phyloP scores from a whole-genome alignment of 2,888 invertebrate species.

The Sclerodermus sp. region DNA sequence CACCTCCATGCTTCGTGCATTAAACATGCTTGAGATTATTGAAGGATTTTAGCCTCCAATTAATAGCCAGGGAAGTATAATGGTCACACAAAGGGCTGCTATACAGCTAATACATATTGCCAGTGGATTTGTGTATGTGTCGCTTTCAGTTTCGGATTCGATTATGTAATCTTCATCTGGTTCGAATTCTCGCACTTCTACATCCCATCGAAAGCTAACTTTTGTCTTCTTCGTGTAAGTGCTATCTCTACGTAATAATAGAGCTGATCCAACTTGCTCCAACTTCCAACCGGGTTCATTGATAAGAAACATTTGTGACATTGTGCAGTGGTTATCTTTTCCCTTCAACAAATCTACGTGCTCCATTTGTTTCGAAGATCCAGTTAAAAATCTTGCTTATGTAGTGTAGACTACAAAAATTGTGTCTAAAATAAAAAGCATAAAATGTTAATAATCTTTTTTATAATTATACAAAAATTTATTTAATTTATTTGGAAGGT shows the following conservation, averaged over 20 bases:
- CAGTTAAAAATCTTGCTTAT: too few species aligned
- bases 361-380: too few species aligned
- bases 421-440: too few species aligned
- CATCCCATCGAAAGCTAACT: constrained; percentile 62
- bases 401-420: too few species aligned
- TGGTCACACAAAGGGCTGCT: constrained; percentile 60
- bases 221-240: constrained; percentile 47
- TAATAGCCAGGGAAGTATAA: constrained; percentile 61
- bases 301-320: constrained; percentile 45
- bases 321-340: constrained; percentile 9
- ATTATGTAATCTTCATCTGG: constrained; percentile 58
- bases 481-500: too few species aligned
- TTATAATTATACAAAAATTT: too few species aligned
- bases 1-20: too few species aligned
- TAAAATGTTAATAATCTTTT: too few species aligned
- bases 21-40: too few species aligned
- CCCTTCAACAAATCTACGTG: too few species aligned
- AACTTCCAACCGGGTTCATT: constrained; percentile 55
- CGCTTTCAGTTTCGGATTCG: constrained; percentile 47
- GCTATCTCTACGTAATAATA: constrained; percentile 48
- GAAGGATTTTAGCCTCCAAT: constrained; percentile 48
- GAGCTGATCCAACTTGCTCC: constrained; percentile 50
- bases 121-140: constrained; percentile 49
- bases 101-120: constrained; percentile 61
- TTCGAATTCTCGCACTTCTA: constrained; percentile 62